Base-by-base conservation (phyloP, 2,888 invertebrate genomes). In the Margaritifera margaritifera region DNA sequence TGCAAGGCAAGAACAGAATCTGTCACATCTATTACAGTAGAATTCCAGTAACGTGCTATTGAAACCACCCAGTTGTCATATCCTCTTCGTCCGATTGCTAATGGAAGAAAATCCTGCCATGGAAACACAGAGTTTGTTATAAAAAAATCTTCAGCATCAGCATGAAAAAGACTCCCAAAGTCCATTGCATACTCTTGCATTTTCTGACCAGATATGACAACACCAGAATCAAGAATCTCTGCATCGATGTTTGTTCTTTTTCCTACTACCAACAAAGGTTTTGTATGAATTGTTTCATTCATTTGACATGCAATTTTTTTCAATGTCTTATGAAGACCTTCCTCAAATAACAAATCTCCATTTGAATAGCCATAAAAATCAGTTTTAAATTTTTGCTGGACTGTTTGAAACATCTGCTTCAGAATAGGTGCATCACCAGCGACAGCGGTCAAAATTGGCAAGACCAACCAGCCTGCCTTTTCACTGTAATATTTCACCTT, bases 51-150 rank as follows among this genome's bases (percentile, higher is more conserved):
- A 5, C 73, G 56, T 4, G 74, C 69, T 57, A 63, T 71, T 18
- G 76, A 70, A 1, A 78, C 72, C n/a, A 78, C 62, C 75, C 76
- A 78, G 51, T 78, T 78, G 62, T 78, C 78, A 59, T 78, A 78
- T 5, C 69, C 78, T 52, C 72, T 64, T 5, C 75, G 57, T 8
- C 78, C 78, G 6, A 78, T 68, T 18, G 66, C 75, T 24, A 78
- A 59, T 15, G 74, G 72, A 20, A 74, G 66, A 50, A 78, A 68
- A 4, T 52, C 68, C 20, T 68, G 31, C 78, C 78, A 78, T 24
- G 76, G 76, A 60, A 68, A 78, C 18, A 62, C 31, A 50, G 42
- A 57, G 54, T 72, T 67, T 15, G 78, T 76, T 19, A 78, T 76
- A 64, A 78, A 78, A 61, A 76, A 78, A 54, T 78, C 78, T 53